phyloP scores from a whole-genome alignment of 1,140 invertebrate genomes.

The Listronotus oregonensis region DNA sequence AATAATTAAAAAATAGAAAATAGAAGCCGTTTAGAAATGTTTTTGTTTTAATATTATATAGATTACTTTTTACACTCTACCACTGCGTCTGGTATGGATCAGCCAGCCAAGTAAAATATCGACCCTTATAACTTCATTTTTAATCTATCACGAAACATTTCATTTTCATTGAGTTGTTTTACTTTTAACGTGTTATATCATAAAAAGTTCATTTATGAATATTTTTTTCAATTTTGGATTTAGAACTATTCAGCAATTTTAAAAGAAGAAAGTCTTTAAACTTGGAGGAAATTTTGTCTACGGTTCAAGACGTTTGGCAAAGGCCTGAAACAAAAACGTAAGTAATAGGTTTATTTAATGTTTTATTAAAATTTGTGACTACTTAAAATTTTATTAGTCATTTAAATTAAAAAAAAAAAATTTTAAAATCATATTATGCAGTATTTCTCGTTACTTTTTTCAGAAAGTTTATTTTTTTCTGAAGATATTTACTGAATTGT shows the following conservation, averaged over 20 bases:
- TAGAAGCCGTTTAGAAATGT: too few relatives aligned
- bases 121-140: constrained; percentile 29
- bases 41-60: too few relatives aligned
- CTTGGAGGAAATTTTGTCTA: constrained; percentile 22
- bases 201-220: background rate
- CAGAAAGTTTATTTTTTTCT: too few relatives aligned
- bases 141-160: constrained; percentile 30
- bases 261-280: constrained; percentile 22
- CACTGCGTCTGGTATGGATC: constrained; percentile 30
- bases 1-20: too few relatives aligned
- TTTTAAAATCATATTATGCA: too few relatives aligned
- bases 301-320: constrained; percentile 26
- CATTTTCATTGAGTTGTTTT: constrained; percentile 20
- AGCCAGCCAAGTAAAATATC: constrained; percentile 30
- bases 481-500: too few relatives aligned
- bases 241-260: constrained; percentile 26
- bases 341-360: constrained; percentile 15
- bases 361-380: constrained; percentile 1
- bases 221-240: background rate
- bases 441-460: too few relatives aligned
- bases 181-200: background rate
- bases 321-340: constrained; percentile 13
- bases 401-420: constrained; percentile 1
- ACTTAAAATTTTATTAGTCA: background rate
- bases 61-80: constrained; percentile 11